Evolutionary conservation across 2,888 invertebrate genomes (phyloP).

Genomic region (Nesidiocoris tenuis): DNA sequence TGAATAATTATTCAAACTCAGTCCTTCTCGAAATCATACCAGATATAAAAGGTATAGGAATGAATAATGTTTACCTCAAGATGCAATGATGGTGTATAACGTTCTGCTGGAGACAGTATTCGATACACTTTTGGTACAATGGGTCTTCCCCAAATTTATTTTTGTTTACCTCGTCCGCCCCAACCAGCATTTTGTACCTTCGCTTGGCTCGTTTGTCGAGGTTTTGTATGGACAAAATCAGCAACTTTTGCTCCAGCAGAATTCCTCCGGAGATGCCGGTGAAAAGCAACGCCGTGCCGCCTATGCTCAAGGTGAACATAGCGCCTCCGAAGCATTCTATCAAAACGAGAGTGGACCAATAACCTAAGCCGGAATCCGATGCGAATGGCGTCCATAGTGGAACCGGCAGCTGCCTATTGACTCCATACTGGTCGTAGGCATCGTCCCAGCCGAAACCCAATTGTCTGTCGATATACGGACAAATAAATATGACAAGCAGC

Average conservation of each 20-base stretch:
- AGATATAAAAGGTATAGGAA: background rate
- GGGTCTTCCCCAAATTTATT: conserved; percentile 17
- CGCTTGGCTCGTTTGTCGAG: conserved; percentile 16
- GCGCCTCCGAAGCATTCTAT: conserved; percentile 21
- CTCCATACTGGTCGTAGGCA: conserved; percentile 23
- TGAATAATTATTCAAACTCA: too few species aligned
- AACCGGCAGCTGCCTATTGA: conserved; percentile 25
- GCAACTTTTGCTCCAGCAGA: conserved; percentile 20
- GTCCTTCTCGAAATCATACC: background rate
- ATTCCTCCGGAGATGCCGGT: conserved; percentile 13
- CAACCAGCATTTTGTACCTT: background rate
- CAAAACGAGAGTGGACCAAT: conserved; percentile 17
- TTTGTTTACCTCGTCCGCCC: background rate
- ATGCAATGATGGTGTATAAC: conserved; percentile 26
- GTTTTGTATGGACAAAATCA: conserved; percentile 9
- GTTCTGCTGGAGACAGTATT: conserved; percentile 16
- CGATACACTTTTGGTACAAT: conserved; percentile 22
- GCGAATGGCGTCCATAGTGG: conserved; percentile 24
- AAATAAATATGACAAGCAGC: conserved; percentile 15
- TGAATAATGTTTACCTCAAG: conserved; percentile 10
- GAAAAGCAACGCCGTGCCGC: conserved; percentile 19
- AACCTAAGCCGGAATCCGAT: background rate
- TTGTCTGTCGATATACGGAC: conserved; percentile 18
- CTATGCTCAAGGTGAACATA: conserved; percentile 23
- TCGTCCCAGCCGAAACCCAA: conserved; percentile 23